Base-by-base conservation (phyloP, 1,140 invertebrate species). In the Nilaparvata lugens region DNA sequence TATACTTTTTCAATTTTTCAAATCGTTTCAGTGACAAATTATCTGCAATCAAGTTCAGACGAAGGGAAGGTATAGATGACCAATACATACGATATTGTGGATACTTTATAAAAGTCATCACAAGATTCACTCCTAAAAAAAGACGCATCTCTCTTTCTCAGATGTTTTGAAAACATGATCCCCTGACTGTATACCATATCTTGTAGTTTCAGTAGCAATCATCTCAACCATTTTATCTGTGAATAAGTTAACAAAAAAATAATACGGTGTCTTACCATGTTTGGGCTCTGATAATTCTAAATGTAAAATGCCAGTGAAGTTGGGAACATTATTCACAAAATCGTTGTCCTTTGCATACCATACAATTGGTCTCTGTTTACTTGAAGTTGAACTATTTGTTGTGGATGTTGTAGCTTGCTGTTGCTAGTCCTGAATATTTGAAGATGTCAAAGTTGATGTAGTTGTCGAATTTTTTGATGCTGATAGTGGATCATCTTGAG, bases 61-160 rank as follows among this genome's bases (percentile, higher is more conserved):
- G 7, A 18, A 31, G 24, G 11, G 11, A 6, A 11, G 4, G 14
- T 5, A 6, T 14, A 5, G 24, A 38, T 13, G 25, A 38, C 23
- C 54, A 31, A 35, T 56, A 56, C 54, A 31, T 56, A n/a, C 54
- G 5, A 56, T 56, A 56, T 11, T 38, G 13, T 11, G 31, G 54
- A 23, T 56, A 56, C 14, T 28, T 19, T 11, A 60, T 57, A 21
- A 28, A 23, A 40, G n/a, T 40, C 9, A 40, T 40, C 9, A 40
- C n/a, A 9, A 40, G n/a, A 40, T 40, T 40, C 9, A 40, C n/a
- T 9, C 9, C 38, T 9, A 40, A 40, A 40, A 40, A 40, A 9
- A 40, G n/a, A 9, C 9, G 38, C n/a, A 40, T 40, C n/a, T n/a
- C n/a, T 40, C 38, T 40, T 40, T 40, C 9, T 9, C n/a, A n/a